These are phyloP conservation scores for Clytia hemisphaerica DNA, from an alignment of 30 jellyfish, hydroid and myxozoan genomes.

Conservation along the genomic window DNA sequence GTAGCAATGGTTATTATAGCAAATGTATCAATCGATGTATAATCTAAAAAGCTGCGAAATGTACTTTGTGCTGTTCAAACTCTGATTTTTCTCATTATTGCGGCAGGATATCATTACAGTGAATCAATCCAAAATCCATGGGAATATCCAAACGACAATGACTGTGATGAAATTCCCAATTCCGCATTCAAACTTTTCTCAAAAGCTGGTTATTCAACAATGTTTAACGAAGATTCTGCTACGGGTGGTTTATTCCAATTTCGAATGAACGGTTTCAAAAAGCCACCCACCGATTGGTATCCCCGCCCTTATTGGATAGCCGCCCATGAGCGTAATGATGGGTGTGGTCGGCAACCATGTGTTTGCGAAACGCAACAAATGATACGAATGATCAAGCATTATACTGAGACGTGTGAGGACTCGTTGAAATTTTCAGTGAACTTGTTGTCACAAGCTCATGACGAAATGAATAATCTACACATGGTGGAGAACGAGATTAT, in stretches of 20 bases:
- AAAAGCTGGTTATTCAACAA: constrained; percentile 37
- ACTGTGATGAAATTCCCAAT: constrained; percentile 29
- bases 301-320: constrained; percentile 71
- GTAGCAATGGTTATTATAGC: constrained; percentile 65
- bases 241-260: constrained; percentile 35
- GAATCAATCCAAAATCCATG: background rate
- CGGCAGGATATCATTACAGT: background rate
- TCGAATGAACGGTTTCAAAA: constrained; percentile 61
- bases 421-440: too few relatives aligned
- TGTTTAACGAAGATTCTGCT: constrained; percentile 55
- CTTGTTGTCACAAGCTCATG: too few relatives aligned
- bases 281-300: constrained; percentile 63
- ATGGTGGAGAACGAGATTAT: too few relatives aligned
- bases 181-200: constrained; percentile 44
- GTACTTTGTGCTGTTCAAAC: too few relatives aligned
- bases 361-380: too few relatives aligned
- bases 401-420: too few relatives aligned
- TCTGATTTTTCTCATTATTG: too few relatives aligned
- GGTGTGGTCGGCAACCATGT: background rate
- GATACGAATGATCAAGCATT: too few relatives aligned
- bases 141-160: background rate
- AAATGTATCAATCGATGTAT: too few relatives aligned
- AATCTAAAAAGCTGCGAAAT: too few relatives aligned
- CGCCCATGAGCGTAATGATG: too few relatives aligned
- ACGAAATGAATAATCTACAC: too few relatives aligned